A percentile compares a stretch with the other conserved stretches of the same genome.
Evolutionary conservation across 2,113 vertebrate species (phyloP).

Genomic region (Platysternon megacephalum): DNA sequence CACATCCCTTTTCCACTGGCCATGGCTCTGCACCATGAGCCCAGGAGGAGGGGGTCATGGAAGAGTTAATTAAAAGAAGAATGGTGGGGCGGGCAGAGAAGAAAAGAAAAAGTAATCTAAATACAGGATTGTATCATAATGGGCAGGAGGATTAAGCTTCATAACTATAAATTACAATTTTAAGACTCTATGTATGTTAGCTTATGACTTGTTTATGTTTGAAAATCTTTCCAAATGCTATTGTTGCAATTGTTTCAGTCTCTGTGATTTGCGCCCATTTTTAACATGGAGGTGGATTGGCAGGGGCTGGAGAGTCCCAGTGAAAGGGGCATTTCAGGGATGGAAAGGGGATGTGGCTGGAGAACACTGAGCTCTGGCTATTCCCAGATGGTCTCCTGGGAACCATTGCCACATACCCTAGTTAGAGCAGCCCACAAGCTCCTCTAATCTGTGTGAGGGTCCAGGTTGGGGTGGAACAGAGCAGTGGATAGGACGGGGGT

Average conservation of each 20-base stretch:
- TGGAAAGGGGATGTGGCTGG: neutral
- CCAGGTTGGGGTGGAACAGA: neutral
- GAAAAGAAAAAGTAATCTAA: rapidly evolving
- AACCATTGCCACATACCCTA: neutral
- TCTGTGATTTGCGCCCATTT: neutral
- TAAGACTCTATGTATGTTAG: neutral
- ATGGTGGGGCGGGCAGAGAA: neutral
- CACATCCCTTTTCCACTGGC: neutral
- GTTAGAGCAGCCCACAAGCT: neutral
- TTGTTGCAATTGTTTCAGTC: neutral
- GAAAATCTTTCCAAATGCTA: neutral
- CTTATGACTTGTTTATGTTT: neutral
- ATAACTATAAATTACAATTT: neutral
- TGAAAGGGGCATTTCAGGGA: neutral
- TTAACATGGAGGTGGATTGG: neutral
- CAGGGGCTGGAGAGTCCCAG: neutral
- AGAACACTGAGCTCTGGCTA: neutral
- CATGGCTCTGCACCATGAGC: neutral
- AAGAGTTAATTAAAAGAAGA: neutral
- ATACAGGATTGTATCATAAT: neutral
- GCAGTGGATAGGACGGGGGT: neutral
- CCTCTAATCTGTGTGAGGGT: neutral
- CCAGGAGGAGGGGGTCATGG: neutral
- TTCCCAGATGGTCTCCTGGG: neutral
- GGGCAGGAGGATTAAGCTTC: neutral